These are phyloP conservation scores for Apotomis betuletana DNA, from an alignment of 2,888 invertebrate genomes.

Conservation along the genomic window DNA sequence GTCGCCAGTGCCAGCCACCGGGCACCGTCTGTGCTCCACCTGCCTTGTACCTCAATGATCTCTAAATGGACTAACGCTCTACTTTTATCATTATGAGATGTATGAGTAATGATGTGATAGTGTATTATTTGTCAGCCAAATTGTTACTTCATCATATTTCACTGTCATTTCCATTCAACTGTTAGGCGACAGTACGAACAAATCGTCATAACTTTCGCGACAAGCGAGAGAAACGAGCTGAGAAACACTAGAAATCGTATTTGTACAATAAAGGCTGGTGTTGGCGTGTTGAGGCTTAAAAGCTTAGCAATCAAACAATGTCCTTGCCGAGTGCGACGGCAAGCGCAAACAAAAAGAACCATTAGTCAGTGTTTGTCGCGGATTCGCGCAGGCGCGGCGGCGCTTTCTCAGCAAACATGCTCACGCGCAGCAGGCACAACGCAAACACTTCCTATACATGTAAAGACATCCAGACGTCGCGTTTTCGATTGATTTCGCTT, in stretches of 20 bases:
- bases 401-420: constrained; percentile 19
- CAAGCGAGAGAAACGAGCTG: constrained; percentile 12
- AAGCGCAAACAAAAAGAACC: constrained; percentile 20
- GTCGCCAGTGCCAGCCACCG: not conserved
- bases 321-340: constrained; percentile 9
- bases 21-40: not conserved
- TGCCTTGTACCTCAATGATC: not conserved
- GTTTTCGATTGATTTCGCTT: too few relatives aligned
- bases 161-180: not conserved
- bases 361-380: constrained; percentile 14
- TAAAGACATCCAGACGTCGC: not conserved
- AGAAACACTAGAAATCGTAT: constrained; percentile 25
- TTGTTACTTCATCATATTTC: not conserved
- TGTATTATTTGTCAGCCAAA: not conserved
- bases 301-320: constrained; percentile 33
- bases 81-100: too few relatives aligned
- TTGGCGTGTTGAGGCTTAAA: constrained; percentile 21
- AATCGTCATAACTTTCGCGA: constrained; percentile 14
- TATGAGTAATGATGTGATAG: not conserved
- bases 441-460: not conserved
- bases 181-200: not conserved
- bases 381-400: constrained; percentile 24
- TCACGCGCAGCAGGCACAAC: constrained; percentile 2
- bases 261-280: constrained; percentile 8
- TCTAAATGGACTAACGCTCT: too few relatives aligned